Evolutionary conservation across 2,888 invertebrate genomes (phyloP), one percentile per base, ranked within the genome.

Genomic region (Alsophila aescularia): DNA sequence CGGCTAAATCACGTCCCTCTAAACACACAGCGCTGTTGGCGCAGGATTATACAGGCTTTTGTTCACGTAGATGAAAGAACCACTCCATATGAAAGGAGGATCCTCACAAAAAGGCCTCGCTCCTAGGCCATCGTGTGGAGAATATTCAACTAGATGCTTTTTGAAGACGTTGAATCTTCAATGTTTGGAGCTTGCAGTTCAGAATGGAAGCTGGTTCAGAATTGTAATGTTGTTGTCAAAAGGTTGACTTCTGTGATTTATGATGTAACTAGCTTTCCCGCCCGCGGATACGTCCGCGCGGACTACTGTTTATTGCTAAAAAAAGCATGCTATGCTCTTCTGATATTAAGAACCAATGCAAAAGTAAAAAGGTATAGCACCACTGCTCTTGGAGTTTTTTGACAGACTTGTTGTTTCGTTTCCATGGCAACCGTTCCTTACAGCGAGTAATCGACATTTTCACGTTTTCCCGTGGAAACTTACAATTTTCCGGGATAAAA

Each of bases 11-110:
- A 62, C 59, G 57, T 52, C 57, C 52, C 53, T 63, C 58, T 62
- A 53, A 55, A 50, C 58, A 54, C 55, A 53, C 58, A 57, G 55
- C 52, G 57, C 53, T 62, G 64, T 62, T 60, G 55, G 60, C 60
- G 53, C 61, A 64, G 69, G 69, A 69, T 69, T 69, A 69, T 64
- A 42, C 44, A 39, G 44, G 53, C 67, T 61, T 67, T 69, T 69
- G 69, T 69, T 66, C 67, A 52, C 54, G 53, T 58, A 61, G 62
- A 67, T 69, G 67, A 69, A 69, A 63, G 60, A 58, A 64, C 52
- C 58, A 60, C 58, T 64, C 64, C 60, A 55, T 62, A 50, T 60
- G 61, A 63, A 62, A 64, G 59, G 61, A 55, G 60, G 42, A 44
- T 34, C 47, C 56, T 55, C 62, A 58, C 53, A 62, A 62, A 65